Evolutionary conservation across 2,888 invertebrate genomes (phyloP).

Genomic region (Tenthredo notha): DNA sequence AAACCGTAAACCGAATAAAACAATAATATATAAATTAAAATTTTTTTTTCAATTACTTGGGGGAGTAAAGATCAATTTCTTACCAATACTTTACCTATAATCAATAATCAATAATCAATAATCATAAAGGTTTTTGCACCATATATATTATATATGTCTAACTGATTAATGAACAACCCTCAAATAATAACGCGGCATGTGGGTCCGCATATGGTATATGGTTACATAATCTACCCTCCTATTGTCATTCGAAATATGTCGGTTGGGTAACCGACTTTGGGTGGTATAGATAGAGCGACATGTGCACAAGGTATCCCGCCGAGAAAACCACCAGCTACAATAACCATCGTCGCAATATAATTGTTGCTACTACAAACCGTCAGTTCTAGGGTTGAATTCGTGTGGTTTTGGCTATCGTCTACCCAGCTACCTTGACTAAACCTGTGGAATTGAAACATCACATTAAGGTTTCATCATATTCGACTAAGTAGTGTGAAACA

Average conservation of each 20-base stretch:
- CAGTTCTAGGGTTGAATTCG: not conserved
- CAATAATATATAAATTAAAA: not conserved
- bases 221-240: constrained; percentile 22
- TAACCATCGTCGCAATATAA: constrained; percentile 10
- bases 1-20: not conserved
- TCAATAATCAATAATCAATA: no score
- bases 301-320: constrained; percentile 30
- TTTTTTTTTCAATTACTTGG: no score
- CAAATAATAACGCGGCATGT: not conserved
- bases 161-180: not conserved
- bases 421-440: not conserved
- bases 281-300: not conserved
- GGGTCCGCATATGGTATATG: constrained; percentile 36
- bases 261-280: constrained; percentile 47
- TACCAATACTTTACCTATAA: no score
- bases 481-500: not conserved
- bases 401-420: not conserved
- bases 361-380: not conserved
- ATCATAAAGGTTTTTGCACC: no score
- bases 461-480: not conserved
- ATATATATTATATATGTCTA: no score
- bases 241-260: constrained; percentile 24
- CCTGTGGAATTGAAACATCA: not conserved
- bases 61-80: no score
- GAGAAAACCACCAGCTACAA: constrained; percentile 27